Conservation (phyloP, 1,140 invertebrate species). For the Limonius californicus region DNA sequence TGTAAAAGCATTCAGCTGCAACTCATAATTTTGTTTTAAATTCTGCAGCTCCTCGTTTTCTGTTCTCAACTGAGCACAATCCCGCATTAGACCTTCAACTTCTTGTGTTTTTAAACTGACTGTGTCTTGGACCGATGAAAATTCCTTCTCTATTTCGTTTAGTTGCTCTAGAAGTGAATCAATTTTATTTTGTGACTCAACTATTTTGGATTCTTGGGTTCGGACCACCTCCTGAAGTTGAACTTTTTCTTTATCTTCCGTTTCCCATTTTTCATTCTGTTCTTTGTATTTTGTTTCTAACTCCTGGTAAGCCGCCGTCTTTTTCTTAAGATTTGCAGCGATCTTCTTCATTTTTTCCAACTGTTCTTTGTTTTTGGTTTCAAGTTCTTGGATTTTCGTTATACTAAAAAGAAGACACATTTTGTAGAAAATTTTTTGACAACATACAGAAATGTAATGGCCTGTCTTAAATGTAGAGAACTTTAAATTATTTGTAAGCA, state of each 20-base stretch:
- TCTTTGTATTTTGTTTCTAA: constrained; percentile 55
- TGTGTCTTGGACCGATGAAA: constrained; percentile 9
- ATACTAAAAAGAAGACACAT: neutral
- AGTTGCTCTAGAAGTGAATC: constrained; percentile 40
- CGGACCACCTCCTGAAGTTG: constrained; percentile 43
- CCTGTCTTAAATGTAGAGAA: too few relatives aligned
- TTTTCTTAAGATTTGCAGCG: constrained; percentile 70
- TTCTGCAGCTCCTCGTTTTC: constrained; percentile 37
- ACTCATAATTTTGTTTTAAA: constrained; percentile 44
- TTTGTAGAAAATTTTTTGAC: too few relatives aligned
- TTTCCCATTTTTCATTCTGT: constrained; percentile 41
- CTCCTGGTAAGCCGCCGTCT: constrained; percentile 58
- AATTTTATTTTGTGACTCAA: constrained; percentile 41
- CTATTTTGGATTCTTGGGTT: constrained; percentile 43
- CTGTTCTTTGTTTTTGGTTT: constrained; percentile 51
- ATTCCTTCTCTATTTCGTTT: constrained; percentile 30
- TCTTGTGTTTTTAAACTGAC: constrained; percentile 16
- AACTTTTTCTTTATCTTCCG: constrained; percentile 44
- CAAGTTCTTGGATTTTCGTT: constrained; percentile 48
- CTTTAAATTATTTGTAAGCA: too few relatives aligned
- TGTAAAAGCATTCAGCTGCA: constrained; percentile 42
- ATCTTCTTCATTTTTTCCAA: constrained; percentile 74
- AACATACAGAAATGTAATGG: too few relatives aligned
- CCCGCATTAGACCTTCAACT: constrained; percentile 6
- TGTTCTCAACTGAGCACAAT: neutral